A percentile compares a stretch with the other conserved stretches of the same genome.
These are phyloP conservation scores for Opisthograptis luteolata DNA, from an alignment of 2,888 invertebrate species.

Conservation along the genomic window DNA sequence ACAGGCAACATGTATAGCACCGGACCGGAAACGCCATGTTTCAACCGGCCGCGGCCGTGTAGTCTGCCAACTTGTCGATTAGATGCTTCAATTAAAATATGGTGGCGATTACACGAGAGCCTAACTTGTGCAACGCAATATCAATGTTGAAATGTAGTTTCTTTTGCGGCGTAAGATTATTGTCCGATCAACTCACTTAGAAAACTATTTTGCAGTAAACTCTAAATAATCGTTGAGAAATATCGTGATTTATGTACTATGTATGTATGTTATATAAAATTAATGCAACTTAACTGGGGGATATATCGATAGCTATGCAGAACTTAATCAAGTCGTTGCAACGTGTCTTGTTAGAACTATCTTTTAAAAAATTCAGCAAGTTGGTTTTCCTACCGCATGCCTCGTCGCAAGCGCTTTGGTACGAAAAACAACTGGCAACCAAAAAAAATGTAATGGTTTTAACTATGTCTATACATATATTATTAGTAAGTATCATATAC, in stretches of 20 bases:
- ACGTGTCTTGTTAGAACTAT: slow-evolving; percentile 65
- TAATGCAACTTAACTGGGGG: slow-evolving; percentile 63
- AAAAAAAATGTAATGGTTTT: slow-evolving; percentile 70
- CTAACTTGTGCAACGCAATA: neutral
- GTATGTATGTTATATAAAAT: too few species aligned
- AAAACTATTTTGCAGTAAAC: slow-evolving; percentile 48
- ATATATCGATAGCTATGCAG: slow-evolving; percentile 66
- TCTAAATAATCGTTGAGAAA: slow-evolving; percentile 60
- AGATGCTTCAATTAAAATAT: neutral
- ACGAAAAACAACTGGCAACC: slow-evolving; percentile 55
- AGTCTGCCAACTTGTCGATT: neutral
- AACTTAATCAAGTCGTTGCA: slow-evolving; percentile 61
- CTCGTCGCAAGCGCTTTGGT: slow-evolving; percentile 32
- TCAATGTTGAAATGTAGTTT: slow-evolving; percentile 60
- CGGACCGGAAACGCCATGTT: too few species aligned
- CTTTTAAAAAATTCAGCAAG: slow-evolving; percentile 60
- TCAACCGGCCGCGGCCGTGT: too few species aligned
- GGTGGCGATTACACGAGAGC: neutral
- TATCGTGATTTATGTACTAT: slow-evolving; percentile 54
- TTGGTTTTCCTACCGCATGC: slow-evolving; percentile 51
- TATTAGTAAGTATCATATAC: slow-evolving; percentile 81
- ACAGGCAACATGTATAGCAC: too few species aligned
- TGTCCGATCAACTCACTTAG: slow-evolving; percentile 49
- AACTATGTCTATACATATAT: slow-evolving; percentile 80
- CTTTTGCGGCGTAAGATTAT: slow-evolving; percentile 53